A percentile compares a stretch with the other conserved stretches of the same genome.
Conservation (phyloP, 2,113 vertebrate genomes). For the Ageneiosus marmoratus region DNA sequence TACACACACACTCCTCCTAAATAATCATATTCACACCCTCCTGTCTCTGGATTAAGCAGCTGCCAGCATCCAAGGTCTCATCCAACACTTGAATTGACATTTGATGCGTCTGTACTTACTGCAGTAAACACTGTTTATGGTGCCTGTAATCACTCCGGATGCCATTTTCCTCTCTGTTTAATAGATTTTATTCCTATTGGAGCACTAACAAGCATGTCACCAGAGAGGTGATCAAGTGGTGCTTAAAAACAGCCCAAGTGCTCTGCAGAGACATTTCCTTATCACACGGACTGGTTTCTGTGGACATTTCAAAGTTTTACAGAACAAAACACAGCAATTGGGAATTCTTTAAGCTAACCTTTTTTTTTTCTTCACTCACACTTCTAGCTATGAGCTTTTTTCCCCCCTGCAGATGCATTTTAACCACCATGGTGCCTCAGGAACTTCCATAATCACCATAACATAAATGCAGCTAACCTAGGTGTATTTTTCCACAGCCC, state of each 20-base stretch:
- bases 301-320: not conserved
- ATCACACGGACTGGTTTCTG: not conserved
- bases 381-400: not conserved
- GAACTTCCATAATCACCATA: not conserved
- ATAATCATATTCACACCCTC: slow-evolving; percentile 23
- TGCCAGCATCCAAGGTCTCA: slow-evolving; percentile 22
- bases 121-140: not conserved
- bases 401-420: not conserved
- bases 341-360: not conserved
- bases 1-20: slow-evolving; percentile 16
- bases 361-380: not conserved
- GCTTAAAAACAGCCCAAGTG: slow-evolving; percentile 3
- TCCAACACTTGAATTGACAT: slow-evolving; percentile 28
- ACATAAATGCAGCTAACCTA: not conserved
- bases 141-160: slow-evolving; percentile 19
- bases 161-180: slow-evolving; percentile 33
- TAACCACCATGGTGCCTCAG: not conserved
- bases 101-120: not conserved
- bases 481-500: not conserved
- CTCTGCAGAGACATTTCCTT: not conserved
- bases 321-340: not conserved
- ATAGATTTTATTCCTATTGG: slow-evolving; percentile 29
- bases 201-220: slow-evolving; percentile 9
- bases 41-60: not conserved
- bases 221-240: not conserved